Base-by-base conservation (phyloP, 2,888 invertebrate genomes). In the Coremacera marginata region DNA sequence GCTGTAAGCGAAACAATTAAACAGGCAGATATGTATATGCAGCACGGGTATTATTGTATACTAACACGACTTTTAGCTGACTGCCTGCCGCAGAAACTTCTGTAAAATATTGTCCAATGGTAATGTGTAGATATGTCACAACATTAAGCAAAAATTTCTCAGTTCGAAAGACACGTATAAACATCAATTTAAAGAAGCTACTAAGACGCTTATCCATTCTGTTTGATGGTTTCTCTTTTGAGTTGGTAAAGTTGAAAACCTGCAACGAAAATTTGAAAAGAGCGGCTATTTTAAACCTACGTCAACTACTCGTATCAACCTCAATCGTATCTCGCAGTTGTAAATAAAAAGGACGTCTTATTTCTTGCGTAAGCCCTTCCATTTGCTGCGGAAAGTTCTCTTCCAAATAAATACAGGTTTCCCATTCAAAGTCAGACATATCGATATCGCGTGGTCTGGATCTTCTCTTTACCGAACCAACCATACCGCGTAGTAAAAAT, bases 121-220 rank as follows among this genome's bases (percentile, higher is more conserved):
- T 94, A 51, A 90, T 90, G 83, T 93, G 92, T 1, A 97, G 95
- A 88, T 94, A 97, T 80, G 95, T 93, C 0, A 94, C 94, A 9
- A 96, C 93, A 1, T 94, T 95, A 84, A 95, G 94, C 34, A 96
- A 93, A 25, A 97, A 90, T 88, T 94, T 94, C 84, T 96, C 95
- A 88, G 95, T 95, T 82, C 93, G 93, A 70, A 96, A 91, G 34
- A 93, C 91, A 88, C 94, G 95, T 2, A 97, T 86, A 49, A 97
- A 88, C 91, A 97, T 93, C 11, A 97, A 90, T 87, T 96, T 96
- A 84, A 96, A 94, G 86, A 96, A 96, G 75, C 92, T 89, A 1
- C 90, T 91, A 25, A 97, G 87, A 16, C 88, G 89, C 0, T 86
- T 85, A 86, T 95, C 88, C 96, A 95, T 96, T 52, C 92, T 84